Conservation (phyloP, 2,888 invertebrate genomes). For the Diloba caeruleocephala region DNA sequence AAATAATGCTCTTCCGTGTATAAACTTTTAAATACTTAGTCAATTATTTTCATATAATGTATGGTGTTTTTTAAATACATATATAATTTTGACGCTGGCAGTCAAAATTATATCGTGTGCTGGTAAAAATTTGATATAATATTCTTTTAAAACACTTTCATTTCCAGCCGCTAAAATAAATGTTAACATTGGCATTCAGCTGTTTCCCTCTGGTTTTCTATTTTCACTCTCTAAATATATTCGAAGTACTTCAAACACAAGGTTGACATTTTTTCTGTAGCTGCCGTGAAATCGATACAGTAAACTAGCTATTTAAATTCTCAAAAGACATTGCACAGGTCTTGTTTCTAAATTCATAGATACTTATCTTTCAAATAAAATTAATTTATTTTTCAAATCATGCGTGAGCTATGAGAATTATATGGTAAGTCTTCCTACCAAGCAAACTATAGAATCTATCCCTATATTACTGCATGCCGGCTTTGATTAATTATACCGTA, state of each 20-base stretch:
- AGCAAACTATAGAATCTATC: no score
- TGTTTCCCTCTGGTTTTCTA: slow-evolving; percentile 80
- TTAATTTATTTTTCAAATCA: no score
- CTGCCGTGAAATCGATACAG: slow-evolving; percentile 61
- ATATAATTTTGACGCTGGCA: no score
- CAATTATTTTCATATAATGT: no score
- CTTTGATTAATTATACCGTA: no score
- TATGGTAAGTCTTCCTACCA: no score
- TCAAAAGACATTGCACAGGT: slow-evolving; percentile 42
- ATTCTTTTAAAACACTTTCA: slow-evolving; percentile 42
- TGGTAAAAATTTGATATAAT: slow-evolving; percentile 5
- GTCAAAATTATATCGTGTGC: no score
- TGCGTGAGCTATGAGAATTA: no score
- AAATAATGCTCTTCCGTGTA: no score
- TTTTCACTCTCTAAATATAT: slow-evolving; percentile 80
- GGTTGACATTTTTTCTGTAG: slow-evolving; percentile 75
- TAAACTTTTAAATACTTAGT: no score
- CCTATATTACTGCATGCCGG: no score
- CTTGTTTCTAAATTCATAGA: slow-evolving; percentile 9
- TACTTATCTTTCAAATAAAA: neutral
- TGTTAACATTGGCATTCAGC: slow-evolving; percentile 85
- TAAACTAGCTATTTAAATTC: slow-evolving; percentile 58
- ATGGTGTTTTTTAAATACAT: no score
- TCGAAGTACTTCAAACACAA: slow-evolving; percentile 68
- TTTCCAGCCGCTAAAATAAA: slow-evolving; percentile 75